phyloP scores from a whole-genome alignment of 2,113 vertebrate species.

The Trochalopteron elliotii region DNA sequence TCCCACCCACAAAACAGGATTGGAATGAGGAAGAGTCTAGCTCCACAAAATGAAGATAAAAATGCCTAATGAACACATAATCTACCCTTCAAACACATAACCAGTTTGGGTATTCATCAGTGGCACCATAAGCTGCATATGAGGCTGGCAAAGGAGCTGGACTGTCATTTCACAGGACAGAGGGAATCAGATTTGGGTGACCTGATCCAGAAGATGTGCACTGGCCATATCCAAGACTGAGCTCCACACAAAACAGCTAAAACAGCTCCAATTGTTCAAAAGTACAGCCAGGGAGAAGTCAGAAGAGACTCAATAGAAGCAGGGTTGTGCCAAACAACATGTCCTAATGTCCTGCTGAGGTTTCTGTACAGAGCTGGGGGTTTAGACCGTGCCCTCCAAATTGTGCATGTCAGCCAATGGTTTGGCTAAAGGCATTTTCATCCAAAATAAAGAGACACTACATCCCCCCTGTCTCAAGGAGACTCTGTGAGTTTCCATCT shows the following conservation, averaged over 20 bases:
- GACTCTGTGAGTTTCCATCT: not conserved
- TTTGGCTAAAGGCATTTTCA: not conserved
- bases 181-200: rapidly evolving
- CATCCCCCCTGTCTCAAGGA: not conserved
- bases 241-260: not conserved
- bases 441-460: not conserved
- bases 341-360: not conserved
- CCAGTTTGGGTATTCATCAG: not conserved
- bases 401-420: not conserved
- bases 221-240: not conserved
- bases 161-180: not conserved
- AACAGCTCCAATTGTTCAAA: not conserved
- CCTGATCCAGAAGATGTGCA: not conserved
- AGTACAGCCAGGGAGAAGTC: not conserved
- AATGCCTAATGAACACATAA: not conserved
- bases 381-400: not conserved
- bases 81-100: not conserved
- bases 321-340: not conserved
- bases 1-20: not conserved
- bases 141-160: not conserved
- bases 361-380: not conserved
- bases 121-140: not conserved
- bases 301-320: not conserved
- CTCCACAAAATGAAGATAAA: not conserved
- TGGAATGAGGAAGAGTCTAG: not conserved